These are phyloP conservation scores for Anarsia innoxiella DNA, from an alignment of 2,888 invertebrate genomes.

Conservation along the genomic window DNA sequence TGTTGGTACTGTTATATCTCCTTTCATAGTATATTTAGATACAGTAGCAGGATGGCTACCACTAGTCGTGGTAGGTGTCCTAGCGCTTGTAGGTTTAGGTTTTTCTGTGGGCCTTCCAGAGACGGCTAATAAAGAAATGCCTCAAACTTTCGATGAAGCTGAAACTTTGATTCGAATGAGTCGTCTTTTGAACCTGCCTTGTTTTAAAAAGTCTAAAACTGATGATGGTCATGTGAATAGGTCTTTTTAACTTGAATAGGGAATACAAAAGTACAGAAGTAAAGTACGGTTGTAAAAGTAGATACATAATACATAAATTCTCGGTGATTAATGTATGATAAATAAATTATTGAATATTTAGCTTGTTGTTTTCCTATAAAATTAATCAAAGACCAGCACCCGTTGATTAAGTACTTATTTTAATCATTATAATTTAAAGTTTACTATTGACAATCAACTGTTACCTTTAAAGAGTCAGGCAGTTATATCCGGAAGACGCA, in stretches of 20 bases:
- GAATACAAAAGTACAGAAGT: too few relatives aligned
- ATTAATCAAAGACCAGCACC: too few relatives aligned
- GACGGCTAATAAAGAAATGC: slow-evolving; percentile 49
- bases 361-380: too few relatives aligned
- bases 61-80: slow-evolving; percentile 32
- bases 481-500: too few relatives aligned
- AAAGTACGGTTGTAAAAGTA: too few relatives aligned
- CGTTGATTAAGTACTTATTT: too few relatives aligned
- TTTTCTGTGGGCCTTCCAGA: slow-evolving; percentile 45
- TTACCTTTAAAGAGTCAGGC: too few relatives aligned
- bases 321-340: too few relatives aligned
- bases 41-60: slow-evolving; percentile 43
- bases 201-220: slow-evolving; percentile 21
- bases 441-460: too few relatives aligned
- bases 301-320: too few relatives aligned
- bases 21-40: slow-evolving; percentile 50
- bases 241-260: slow-evolving; percentile 3
- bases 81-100: slow-evolving; percentile 31
- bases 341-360: too few relatives aligned
- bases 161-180: slow-evolving; percentile 37
- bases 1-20: slow-evolving; percentile 42
- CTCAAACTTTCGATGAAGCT: slow-evolving; percentile 54
- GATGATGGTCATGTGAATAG: not conserved
- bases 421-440: too few relatives aligned
- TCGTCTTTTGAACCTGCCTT: slow-evolving; percentile 42